Evolutionary conservation across 2,113 vertebrate genomes (phyloP).

Genomic region (Vimba vimba): DNA sequence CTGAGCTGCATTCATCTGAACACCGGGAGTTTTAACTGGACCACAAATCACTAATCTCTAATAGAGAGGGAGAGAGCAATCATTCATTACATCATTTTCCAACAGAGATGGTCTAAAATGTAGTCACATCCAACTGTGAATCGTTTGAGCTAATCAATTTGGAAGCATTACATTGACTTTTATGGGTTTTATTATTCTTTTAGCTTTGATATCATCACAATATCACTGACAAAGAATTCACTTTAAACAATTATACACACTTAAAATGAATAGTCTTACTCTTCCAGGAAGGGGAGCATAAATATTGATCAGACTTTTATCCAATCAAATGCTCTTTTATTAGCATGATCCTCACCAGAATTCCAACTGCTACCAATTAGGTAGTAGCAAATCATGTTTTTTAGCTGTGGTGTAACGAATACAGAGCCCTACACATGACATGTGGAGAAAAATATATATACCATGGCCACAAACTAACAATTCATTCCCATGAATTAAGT

Average conservation of each 20-base stretch:
- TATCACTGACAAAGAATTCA: not conserved
- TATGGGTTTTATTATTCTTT: not conserved
- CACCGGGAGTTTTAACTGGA: constrained; percentile 56
- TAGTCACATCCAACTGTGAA: not conserved
- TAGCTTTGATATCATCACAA: not conserved
- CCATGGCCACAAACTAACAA: too few relatives aligned
- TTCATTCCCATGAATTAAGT: too few relatives aligned
- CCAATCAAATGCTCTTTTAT: not conserved
- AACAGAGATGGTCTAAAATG: not conserved
- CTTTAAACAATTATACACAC: not conserved
- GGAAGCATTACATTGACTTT: not conserved
- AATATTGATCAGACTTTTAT: not conserved
- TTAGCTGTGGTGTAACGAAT: not conserved
- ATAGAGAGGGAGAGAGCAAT: constrained; percentile 6
- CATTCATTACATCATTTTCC: not conserved
- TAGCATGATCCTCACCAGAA: not conserved
- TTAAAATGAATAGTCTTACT: not conserved
- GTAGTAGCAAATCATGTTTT: not conserved
- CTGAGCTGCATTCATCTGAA: constrained; percentile 54
- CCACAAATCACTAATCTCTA: constrained; percentile 57
- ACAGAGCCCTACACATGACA: too few relatives aligned
- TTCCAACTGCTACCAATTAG: not conserved
- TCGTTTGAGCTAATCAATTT: not conserved
- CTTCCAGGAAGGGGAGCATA: not conserved
- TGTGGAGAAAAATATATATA: too few relatives aligned